Base-by-base conservation (phyloP, 2,888 invertebrate genomes). In the Apodemia zela region DNA sequence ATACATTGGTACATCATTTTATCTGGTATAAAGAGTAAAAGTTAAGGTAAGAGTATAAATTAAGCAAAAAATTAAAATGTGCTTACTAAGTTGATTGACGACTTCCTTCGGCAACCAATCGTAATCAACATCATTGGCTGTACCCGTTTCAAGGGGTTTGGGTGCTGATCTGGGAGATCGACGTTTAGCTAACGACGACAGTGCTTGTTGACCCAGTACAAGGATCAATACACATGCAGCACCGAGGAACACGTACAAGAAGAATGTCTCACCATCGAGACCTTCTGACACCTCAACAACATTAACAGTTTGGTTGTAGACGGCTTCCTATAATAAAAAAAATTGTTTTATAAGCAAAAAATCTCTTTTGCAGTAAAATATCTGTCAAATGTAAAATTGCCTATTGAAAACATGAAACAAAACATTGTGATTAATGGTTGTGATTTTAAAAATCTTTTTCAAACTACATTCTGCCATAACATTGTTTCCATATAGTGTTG, bases 91-190 rank as follows among this genome's bases (percentile, higher is more conserved):
- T 82, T 94, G 94, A 73, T 96, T 95, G 62, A 97, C 93, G 68
- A 97, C 96, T 86, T 98, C 97, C 79, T 96, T 96, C 51, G 99
- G 99, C 79, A 99, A 93, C 99, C 99, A 99, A 75, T 99, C 99
- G 79, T 97, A 99, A 87, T 99, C 99, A 4, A 99, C 98, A 85
- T 98, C 97, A 76, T 95, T 96, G 67, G 94, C 94, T 0, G 99
- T 99, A 68, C 99, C 99, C 73, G 97, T 96, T 90, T 99, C 99
- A 5, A 98, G 94, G 51, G 94, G 94, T 67, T 94, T 93, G 62
- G 94, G 93, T 1, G 82, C 93, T 68, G 89, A 89, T 10, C 89
- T 72, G 0, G 89, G 87, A 11, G 93, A 88, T 42, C 96, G 93
- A 80, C 96, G 95, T 66, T 96, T 94, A 38, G 98, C 97, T 61